Evolutionary conservation across 2,888 invertebrate genomes (phyloP), one percentile per base, ranked within the genome.

Genomic region (Hyppa rectilinea): DNA sequence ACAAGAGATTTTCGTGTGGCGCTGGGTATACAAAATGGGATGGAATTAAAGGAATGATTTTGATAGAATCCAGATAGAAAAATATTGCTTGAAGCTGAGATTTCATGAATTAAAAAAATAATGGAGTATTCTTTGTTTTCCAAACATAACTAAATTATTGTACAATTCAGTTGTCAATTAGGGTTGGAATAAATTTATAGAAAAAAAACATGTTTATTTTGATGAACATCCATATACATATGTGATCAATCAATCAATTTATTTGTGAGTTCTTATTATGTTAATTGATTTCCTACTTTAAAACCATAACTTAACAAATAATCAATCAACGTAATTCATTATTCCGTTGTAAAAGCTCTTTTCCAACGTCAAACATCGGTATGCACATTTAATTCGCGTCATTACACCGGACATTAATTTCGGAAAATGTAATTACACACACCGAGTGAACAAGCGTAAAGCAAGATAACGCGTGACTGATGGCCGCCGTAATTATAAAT

Each of bases 401-500:
- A 79, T 79, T 72, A 62, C 75, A 73, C 67, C 69, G 65, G 73
- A 79, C 75, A 79, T 84, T 82, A 83, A 83, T 82, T 84, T 76
- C 60, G 68, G 82, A 82, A 82, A 78, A 80, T 69, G 75, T 84
- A 78, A 83, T 84, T 83, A 83, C 74, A 78, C 69, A 75, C 67
- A 38, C 62, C 52, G 72, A 83, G 66, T 73, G 75, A 79, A 73
- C 75, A 64, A 70, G 70, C 77, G 77, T 80, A 59, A 77, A 80
- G 73, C 62, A 73, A 84, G 84, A 83, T 84, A 82, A 70, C 73
- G 53, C 75, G 64, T 82, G 77, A 82, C 75, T 84, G 84, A 83
- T 84, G 71, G 71, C 68, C 45, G 52, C 43, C 49, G 72, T 84
- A 83, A 84, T 84, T 83, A 84, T 84, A 78, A 83, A 84, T 80